Percentiles rank a stretch among this genome's conserved stretches.
These are phyloP conservation scores for Drosophila sturtevanti DNA, from an alignment of 1,140 invertebrate species.

Conservation along the genomic window DNA sequence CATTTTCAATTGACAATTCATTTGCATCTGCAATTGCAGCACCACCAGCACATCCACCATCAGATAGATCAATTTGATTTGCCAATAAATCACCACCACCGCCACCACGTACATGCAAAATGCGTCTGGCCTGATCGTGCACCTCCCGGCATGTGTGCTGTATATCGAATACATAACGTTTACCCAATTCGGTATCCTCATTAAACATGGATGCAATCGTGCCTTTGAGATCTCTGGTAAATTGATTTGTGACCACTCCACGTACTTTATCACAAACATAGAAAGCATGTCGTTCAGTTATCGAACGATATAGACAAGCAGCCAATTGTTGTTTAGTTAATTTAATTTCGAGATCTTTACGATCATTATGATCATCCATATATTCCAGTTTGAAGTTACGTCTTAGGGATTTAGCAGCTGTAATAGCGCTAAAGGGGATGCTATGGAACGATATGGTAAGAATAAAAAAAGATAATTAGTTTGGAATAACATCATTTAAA, in stretches of 20 bases:
- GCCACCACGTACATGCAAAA: conserved; percentile 85
- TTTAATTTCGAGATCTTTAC: conserved; percentile 89
- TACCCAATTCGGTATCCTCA: conserved; percentile 92
- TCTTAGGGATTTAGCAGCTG: conserved; percentile 89
- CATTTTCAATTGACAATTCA: conserved; percentile 22
- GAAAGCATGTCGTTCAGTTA: conserved; percentile 95
- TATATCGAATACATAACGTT: conserved; percentile 95
- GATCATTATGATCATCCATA: conserved; percentile 87
- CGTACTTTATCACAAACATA: conserved; percentile 95
- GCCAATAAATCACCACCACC: conserved; percentile 53
- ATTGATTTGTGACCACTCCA: conserved; percentile 93
- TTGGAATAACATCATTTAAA: too few relatives aligned
- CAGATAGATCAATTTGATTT: conserved; percentile 16
- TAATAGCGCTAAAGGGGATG: conserved; percentile 92
- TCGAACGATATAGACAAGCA: conserved; percentile 91
- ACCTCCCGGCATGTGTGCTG: conserved; percentile 93
- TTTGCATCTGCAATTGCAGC: conserved; percentile 25
- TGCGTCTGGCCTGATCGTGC: conserved; percentile 91
- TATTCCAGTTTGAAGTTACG: conserved; percentile 90
- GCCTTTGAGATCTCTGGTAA: conserved; percentile 94
- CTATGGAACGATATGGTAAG: conserved; percentile 85
- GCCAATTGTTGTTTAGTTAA: conserved; percentile 90
- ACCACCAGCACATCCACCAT: conserved; percentile 19
- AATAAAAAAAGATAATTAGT: conserved; percentile 22
- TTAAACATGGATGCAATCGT: conserved; percentile 96